Conservation (phyloP, 1,140 invertebrate species). For the Sipha flava region DNA sequence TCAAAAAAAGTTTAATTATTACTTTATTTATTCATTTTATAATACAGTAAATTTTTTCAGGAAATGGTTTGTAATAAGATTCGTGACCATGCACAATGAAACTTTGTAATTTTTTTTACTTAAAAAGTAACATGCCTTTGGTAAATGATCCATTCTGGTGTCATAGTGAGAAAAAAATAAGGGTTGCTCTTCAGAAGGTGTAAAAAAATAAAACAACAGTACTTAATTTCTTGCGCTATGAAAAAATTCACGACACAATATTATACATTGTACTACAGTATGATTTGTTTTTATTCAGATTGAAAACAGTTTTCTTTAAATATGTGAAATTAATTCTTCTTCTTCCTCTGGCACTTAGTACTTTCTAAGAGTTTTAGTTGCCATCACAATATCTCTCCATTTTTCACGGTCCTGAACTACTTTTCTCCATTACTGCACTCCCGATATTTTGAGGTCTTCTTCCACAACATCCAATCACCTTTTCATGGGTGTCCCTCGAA, state of each 20-base stretch:
- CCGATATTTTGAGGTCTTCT: too few species aligned
- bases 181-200: constrained; percentile 5
- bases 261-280: not conserved
- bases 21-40: not conserved
- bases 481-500: too few species aligned
- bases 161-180: not conserved
- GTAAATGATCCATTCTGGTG: not conserved
- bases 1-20: not conserved
- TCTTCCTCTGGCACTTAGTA: too few species aligned
- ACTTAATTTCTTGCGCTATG: not conserved
- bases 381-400: too few species aligned
- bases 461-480: too few species aligned
- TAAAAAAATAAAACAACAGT: constrained; percentile 12
- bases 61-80: not conserved
- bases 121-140: constrained; percentile 19
- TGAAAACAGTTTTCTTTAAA: too few species aligned
- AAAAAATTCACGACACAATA: not conserved
- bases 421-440: too few species aligned
- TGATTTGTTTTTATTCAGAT: not conserved
- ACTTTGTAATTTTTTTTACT: not conserved
- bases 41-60: not conserved
- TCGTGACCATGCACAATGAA: constrained; percentile 12
- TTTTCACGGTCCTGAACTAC: too few species aligned
- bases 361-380: too few species aligned
- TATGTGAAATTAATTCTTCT: too few species aligned